Evolutionary conservation across 2,797 vertebrate genomes (phyloP), one percentile per base, ranked within the genome.

Genomic region (Pseudotriccus pelzelni): DNA sequence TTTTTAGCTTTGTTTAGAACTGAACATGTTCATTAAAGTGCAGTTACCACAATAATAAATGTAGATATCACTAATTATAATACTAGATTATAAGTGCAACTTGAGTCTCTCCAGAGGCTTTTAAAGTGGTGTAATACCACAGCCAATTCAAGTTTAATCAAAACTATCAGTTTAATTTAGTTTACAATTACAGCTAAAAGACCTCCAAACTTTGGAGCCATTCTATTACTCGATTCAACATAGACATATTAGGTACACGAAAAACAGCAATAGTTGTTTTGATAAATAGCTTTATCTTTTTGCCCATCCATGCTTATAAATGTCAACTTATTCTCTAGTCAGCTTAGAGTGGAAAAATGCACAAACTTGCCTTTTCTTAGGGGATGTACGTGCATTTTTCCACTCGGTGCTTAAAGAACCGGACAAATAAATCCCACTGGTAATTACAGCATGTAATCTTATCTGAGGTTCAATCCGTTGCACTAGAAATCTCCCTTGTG

Each of bases 61-160:
- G 96, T 91, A 96, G 97, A 96, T 97, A 97, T 97, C 95, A 96
- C 97, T 97, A 98, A 98, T 98, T 97, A 97, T 86, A 97, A 94
- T 91, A 95, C 75, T 94, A 96, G 86, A 95, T 97, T 98, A 97
- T 97, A 98, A 98, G 96, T 94, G 95, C 88, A 98, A 97, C 37
- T 47, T 79, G 86, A 85, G 75, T 44, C 68, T 97, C 97, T 98
- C 97, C 62, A 87, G 97, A 92, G 97, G 96, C 96, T 97, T 98
- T 97, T 98, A 96, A 98, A 97, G 96, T 77, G 53, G 92, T 97
- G 36, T 91, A 96, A 97, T 97, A 97, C 81, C 97, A 97, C 91
- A 96, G 96, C 84, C 97, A 96, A 97, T 97, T 97, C 97, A 97
- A 97, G 97, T 97, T 97, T 98, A 98, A 98, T 98, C 98, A 98